Evolutionary conservation across 1,140 invertebrate species (phyloP).

Genomic region (Hypsibius dujardini): DNA sequence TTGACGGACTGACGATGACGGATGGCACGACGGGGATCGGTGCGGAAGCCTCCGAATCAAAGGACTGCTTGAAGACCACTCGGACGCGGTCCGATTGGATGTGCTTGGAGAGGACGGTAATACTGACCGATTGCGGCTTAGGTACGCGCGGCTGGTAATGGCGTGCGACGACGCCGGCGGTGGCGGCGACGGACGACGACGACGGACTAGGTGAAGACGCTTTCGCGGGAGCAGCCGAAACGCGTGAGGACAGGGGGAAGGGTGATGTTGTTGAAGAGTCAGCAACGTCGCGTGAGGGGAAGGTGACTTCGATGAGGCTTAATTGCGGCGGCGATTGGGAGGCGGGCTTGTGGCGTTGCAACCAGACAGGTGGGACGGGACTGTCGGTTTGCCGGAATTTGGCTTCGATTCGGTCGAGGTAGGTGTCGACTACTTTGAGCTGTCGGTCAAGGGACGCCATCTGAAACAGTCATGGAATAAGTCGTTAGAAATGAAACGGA

Average conservation of each 20-base stretch:
- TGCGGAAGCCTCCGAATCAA: not conserved
- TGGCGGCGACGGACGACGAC: not conserved
- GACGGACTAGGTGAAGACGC: not conserved
- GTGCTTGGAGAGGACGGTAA: slow-evolving; percentile 15
- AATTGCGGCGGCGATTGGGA: not conserved
- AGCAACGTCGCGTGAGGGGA: not conserved
- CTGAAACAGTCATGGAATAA: not conserved
- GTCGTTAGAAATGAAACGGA: no score
- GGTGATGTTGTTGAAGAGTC: not conserved
- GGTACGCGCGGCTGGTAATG: not conserved
- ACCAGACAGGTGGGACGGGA: not conserved
- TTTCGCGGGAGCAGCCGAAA: not conserved
- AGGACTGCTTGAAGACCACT: slow-evolving; percentile 11
- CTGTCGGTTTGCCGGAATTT: not conserved
- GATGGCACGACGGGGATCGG: not conserved
- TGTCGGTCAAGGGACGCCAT: slow-evolving; percentile 5
- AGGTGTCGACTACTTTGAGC: not conserved
- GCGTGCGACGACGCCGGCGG: not conserved
- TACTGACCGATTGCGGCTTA: not conserved
- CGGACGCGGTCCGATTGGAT: not conserved
- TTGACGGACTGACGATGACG: not conserved
- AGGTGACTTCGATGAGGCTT: not conserved
- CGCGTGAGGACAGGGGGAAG: not conserved
- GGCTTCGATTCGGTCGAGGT: slow-evolving; percentile 15
- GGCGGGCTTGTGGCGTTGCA: not conserved